phyloP scores from a whole-genome alignment of 2,888 invertebrate genomes.

The Drosophila pegasa region DNA sequence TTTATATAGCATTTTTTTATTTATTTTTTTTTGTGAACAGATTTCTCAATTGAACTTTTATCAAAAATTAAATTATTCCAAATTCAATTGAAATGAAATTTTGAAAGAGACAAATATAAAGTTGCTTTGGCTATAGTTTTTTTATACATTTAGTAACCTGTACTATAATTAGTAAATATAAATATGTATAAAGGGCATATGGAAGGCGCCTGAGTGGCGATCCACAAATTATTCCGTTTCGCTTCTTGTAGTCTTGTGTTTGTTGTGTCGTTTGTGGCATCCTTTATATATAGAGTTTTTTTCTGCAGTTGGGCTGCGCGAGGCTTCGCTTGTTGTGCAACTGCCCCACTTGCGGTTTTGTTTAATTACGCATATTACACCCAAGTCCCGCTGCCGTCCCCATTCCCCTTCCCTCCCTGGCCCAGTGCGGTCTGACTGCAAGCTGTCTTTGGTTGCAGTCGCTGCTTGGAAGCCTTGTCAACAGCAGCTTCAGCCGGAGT shows the following conservation, averaged over 20 bases:
- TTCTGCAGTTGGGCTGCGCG: constrained; percentile 17
- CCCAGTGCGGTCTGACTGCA: constrained; percentile 50
- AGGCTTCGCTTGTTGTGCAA: constrained; percentile 37
- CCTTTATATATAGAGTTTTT: constrained; percentile 27
- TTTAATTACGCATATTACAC: constrained; percentile 79
- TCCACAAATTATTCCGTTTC: constrained; percentile 7
- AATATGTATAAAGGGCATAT: constrained; percentile 8
- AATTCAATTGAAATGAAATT: neutral
- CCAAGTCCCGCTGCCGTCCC: constrained; percentile 1
- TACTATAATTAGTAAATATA: neutral
- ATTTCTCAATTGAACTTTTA: too few species aligned
- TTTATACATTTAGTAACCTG: too few species aligned
- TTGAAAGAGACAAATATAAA: neutral
- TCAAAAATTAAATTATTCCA: too few species aligned
- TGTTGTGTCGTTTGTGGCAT: constrained; percentile 54
- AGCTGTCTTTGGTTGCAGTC: constrained; percentile 59
- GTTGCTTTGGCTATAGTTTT: neutral
- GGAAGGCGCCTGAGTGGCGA: neutral
- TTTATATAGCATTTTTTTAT: too few species aligned
- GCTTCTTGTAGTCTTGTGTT: constrained; percentile 33
- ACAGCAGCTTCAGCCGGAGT: constrained; percentile 59
- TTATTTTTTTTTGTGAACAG: too few species aligned
- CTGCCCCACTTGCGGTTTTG: constrained; percentile 77
- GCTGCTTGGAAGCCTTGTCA: constrained; percentile 47
- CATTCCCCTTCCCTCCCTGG: neutral